Percentiles rank a stretch among this genome's conserved stretches.
phyloP scores from a whole-genome alignment of 2,888 invertebrate species.

The Lymantria monacha region DNA sequence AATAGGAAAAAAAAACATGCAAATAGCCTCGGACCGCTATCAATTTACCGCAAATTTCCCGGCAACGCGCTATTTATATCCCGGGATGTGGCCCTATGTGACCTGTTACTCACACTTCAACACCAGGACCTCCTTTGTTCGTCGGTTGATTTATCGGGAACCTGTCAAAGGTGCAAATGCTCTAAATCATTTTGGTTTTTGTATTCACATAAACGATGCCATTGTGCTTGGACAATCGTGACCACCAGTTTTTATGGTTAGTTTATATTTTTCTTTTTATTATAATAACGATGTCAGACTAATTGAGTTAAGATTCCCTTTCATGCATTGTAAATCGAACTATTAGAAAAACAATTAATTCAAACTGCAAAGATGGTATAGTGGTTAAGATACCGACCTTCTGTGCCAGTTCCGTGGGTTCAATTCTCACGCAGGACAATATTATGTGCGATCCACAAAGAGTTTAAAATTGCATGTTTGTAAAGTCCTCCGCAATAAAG shows the following conservation, averaged over 20 bases:
- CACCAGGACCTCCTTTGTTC: slow-evolving; percentile 45
- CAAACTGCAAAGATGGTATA: too few relatives aligned
- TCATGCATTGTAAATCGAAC: too few relatives aligned
- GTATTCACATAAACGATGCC: slow-evolving; percentile 15
- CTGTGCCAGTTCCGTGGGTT: too few relatives aligned
- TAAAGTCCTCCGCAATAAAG: too few relatives aligned
- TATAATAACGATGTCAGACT: background rate
- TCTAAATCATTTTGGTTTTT: slow-evolving; percentile 43
- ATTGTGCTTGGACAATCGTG: background rate
- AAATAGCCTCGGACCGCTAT: slow-evolving; percentile 49
- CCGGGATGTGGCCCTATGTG: slow-evolving; percentile 37
- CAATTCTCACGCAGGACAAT: too few relatives aligned
- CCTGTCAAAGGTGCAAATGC: slow-evolving; percentile 48
- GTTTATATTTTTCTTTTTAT: background rate
- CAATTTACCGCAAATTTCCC: slow-evolving; percentile 49
- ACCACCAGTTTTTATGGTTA: background rate
- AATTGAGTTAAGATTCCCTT: too few relatives aligned
- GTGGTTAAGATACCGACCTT: too few relatives aligned
- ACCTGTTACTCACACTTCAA: slow-evolving; percentile 59
- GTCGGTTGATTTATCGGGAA: slow-evolving; percentile 45
- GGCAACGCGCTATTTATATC: slow-evolving; percentile 45
- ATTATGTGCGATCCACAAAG: too few relatives aligned
- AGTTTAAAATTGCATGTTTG: too few relatives aligned
- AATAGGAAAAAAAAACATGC: slow-evolving; percentile 46
- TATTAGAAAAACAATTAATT: too few relatives aligned